Percentiles rank a stretch among this genome's conserved stretches.
Evolutionary conservation across 2,113 vertebrate species (phyloP).

Genomic region (Rhegmatorhina hoffmannsi): DNA sequence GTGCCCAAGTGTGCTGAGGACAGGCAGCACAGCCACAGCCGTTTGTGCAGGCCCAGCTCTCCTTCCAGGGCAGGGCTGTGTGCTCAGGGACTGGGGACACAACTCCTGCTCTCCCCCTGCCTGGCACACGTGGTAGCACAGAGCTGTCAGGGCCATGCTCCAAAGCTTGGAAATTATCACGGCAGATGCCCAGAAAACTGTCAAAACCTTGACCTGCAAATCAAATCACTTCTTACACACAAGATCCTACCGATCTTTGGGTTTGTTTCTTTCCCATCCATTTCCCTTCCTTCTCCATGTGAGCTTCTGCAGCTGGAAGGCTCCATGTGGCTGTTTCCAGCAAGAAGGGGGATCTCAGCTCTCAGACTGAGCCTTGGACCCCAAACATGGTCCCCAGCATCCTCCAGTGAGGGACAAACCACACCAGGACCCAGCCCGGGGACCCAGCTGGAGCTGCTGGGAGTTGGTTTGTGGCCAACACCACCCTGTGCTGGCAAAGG

Average conservation of each 20-base stretch:
- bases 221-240: background rate
- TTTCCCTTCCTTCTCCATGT: background rate
- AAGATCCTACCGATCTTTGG: fast-evolving
- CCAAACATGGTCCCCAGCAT: fast-evolving
- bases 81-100: background rate
- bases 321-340: background rate
- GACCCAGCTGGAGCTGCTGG: background rate
- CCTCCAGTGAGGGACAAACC: background rate
- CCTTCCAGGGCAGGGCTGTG: background rate
- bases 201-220: fast-evolving
- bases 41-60: background rate
- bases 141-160: background rate
- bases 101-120: fast-evolving
- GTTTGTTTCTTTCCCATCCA: background rate
- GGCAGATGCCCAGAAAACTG: background rate
- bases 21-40: fast-evolving
- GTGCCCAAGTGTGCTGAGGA: fast-evolving
- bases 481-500: background rate
- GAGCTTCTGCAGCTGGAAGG: background rate
- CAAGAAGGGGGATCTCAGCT: background rate
- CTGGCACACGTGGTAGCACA: fast-evolving
- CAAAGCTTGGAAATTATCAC: background rate
- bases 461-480: background rate
- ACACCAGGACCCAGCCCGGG: background rate
- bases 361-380: background rate